Evolutionary conservation across 2,888 invertebrate species (phyloP).

Genomic region (Pyrocoelia pectoralis): DNA sequence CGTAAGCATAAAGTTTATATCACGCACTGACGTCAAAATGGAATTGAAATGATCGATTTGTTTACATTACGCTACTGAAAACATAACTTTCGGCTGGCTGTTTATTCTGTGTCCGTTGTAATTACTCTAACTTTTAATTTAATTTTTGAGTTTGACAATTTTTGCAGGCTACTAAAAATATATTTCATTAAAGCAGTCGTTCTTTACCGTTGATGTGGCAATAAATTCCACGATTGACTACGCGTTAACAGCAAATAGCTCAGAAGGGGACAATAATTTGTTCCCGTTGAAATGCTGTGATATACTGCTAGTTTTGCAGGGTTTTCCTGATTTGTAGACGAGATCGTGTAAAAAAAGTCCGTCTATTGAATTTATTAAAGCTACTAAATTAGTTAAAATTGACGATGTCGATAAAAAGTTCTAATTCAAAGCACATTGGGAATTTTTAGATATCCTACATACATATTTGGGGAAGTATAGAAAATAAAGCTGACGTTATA

Average conservation of each 20-base stretch:
- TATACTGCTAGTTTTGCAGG: neutral
- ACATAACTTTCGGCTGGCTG: neutral
- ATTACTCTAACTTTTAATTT: neutral
- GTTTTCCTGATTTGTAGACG: neutral
- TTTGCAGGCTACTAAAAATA: neutral
- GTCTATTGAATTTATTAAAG: neutral
- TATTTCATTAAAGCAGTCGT: conserved; percentile 47
- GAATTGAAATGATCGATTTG: neutral
- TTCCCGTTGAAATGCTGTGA: conserved; percentile 46
- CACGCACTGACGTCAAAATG: too few relatives aligned
- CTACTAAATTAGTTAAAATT: neutral
- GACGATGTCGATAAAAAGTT: neutral
- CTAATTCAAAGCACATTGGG: neutral
- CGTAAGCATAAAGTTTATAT: too few relatives aligned
- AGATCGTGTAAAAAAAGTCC: too few relatives aligned
- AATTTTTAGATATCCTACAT: neutral
- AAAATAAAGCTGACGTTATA: conserved; percentile 15
- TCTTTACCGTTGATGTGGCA: conserved; percentile 51
- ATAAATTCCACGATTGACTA: conserved; percentile 53
- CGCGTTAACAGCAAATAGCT: conserved; percentile 57
- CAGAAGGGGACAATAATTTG: conserved; percentile 58
- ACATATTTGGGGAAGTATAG: neutral
- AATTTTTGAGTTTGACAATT: neutral
- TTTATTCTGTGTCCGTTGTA: neutral
- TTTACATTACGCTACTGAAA: neutral